phyloP scores from a whole-genome alignment of 2,113 vertebrate species.

The Podarcis muralis region DNA sequence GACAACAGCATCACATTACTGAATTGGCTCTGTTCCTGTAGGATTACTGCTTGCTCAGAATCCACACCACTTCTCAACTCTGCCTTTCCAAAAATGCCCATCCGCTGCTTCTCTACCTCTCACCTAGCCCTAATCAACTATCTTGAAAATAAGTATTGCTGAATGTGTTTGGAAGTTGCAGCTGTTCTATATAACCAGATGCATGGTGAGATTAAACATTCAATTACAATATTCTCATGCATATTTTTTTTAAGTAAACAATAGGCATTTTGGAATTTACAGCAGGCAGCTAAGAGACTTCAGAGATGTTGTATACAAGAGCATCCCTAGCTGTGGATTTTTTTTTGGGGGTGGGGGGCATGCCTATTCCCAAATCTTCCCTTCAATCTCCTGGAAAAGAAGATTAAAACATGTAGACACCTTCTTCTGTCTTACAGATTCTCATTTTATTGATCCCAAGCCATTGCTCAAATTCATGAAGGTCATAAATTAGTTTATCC shows the following conservation, averaged over 20 bases:
- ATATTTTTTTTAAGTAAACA: neutral
- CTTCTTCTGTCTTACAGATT: conserved; percentile 67
- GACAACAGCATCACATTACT: conserved; percentile 63
- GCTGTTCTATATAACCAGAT: neutral
- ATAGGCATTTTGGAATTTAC: neutral
- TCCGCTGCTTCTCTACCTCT: neutral
- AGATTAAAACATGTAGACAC: conserved; percentile 10
- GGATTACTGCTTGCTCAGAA: conserved; percentile 51
- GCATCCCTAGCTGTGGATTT: neutral
- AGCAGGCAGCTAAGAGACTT: neutral
- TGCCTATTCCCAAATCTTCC: conserved; percentile 51
- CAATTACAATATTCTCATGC: neutral
- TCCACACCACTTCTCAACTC: conserved; percentile 59
- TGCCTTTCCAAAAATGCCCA: conserved; percentile 60
- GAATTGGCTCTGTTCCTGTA: conserved; percentile 57
- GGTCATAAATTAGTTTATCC: conserved; percentile 68
- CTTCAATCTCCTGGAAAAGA: too few relatives aligned
- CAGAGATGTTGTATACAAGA: neutral
- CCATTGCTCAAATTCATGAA: conserved; percentile 71
- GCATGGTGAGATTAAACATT: neutral
- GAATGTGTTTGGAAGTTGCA: neutral
- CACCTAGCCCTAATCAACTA: neutral
- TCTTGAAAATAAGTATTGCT: neutral
- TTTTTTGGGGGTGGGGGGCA: neutral
- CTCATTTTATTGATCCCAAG: conserved; percentile 68